Evolutionary conservation across 2,888 invertebrate genomes (phyloP), one percentile per base, ranked within the genome.

Genomic region (Agapostemon virescens): DNA sequence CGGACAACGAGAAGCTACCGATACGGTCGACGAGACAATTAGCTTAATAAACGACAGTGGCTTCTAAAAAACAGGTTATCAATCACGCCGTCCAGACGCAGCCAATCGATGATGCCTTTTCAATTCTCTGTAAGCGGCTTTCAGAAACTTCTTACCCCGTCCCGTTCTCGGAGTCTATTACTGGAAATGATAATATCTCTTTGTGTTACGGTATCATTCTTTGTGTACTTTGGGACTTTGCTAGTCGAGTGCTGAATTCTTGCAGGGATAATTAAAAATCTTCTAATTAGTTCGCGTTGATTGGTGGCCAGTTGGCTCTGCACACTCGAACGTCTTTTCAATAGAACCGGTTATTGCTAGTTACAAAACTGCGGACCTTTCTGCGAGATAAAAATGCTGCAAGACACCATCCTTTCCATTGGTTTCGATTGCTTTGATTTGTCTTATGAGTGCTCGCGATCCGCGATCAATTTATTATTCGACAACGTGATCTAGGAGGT

Each of bases 61-160:
- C 15, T 45, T 68, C 38, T 36, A 55, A 55, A 64, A 42, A 68
- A 45, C 36, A 67, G 68, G 30, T 71, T 77, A 71, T 70, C 66
- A 61, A 40, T 61, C 63, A 71, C 42, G 42, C 20, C 61, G n/a
- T 0, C 9, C 26, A 58, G 5, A 17, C 15, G 15, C 63, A 71
- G 68, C 45, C 45, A 77, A 77, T 71, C 77, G 79, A 79, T 71
- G 79, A 79, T 71, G 66, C 38, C 61, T 63, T 77, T 68, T 36
- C 77, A 61, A 63, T 68, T 71, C 38, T 9, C 71, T 20, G 58
- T 68, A 79, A 79, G 77, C 77, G 40, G 77, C 79, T 79, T 77
- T 77, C 68, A 61, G 38, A 71, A 71, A 79, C 67, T 71, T 72
- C 45, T 67, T 79, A 20, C 68, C 52, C 36, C 20, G 45, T 61